Conservation (phyloP, 2,113 vertebrate genomes). For the Oncorhynchus nerka region DNA sequence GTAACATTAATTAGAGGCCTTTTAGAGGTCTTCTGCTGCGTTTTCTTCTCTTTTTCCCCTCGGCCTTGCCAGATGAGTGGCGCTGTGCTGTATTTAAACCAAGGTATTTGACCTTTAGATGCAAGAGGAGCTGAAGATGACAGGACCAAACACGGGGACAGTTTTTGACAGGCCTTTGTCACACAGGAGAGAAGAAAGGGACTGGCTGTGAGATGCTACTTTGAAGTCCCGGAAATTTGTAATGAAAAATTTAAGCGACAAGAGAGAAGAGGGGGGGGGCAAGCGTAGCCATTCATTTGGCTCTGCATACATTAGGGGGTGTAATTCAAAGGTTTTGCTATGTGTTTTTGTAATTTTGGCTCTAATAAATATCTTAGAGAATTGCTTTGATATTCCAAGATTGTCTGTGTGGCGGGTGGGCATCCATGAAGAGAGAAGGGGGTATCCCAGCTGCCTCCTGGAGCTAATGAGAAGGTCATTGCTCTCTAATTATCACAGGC, state of each 20-base stretch:
- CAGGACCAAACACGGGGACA: constrained; percentile 86
- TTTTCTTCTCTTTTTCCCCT: constrained; percentile 72
- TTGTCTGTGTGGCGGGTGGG: constrained; percentile 79
- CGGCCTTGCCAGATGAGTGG: constrained; percentile 83
- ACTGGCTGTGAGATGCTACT: constrained; percentile 85
- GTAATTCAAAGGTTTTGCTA: constrained; percentile 93
- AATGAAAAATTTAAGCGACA: constrained; percentile 98
- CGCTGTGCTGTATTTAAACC: constrained; percentile 87
- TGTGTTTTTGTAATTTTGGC: constrained; percentile 95
- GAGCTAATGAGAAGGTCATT: constrained; percentile 89
- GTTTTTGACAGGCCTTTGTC: constrained; percentile 94
- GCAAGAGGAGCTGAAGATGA: constrained; percentile 82
- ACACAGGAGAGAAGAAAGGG: constrained; percentile 87
- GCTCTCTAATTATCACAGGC: constrained; percentile 92
- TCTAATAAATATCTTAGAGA: constrained; percentile 96
- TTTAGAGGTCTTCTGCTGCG: constrained; percentile 84
- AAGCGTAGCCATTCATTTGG: constrained; percentile 90
- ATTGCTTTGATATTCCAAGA: constrained; percentile 93
- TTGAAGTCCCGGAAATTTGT: constrained; percentile 96
- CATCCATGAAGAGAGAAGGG: constrained; percentile 83
- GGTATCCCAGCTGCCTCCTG: constrained; percentile 73
- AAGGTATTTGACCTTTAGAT: constrained; percentile 95
- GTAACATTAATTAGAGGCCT: constrained; percentile 92
- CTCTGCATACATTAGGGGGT: constrained; percentile 92
- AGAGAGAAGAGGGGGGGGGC: constrained; percentile 76